These are phyloP conservation scores for Bombus ignitus DNA, from an alignment of 1,140 invertebrate species.

Conservation along the genomic window DNA sequence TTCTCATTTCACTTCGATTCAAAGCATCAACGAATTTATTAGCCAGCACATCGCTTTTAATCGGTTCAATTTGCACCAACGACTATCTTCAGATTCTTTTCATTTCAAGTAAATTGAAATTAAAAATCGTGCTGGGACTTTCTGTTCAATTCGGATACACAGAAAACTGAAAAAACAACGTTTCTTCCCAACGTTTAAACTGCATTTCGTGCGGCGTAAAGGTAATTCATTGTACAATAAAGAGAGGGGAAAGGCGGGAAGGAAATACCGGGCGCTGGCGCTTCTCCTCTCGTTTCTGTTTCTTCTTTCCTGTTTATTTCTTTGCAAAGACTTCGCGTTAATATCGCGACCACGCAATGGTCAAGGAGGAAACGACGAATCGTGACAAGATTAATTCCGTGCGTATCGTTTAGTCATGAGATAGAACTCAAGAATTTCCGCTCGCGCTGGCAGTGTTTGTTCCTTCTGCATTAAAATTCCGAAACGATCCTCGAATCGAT, in stretches of 20 bases:
- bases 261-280: neutral
- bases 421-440: constrained; percentile 36
- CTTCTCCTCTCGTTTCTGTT: constrained; percentile 4
- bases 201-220: constrained; percentile 29
- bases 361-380: constrained; percentile 32
- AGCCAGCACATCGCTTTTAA: too few relatives aligned
- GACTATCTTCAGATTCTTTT: neutral
- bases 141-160: too few relatives aligned
- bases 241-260: neutral
- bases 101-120: neutral
- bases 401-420: constrained; percentile 38
- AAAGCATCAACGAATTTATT: neutral
- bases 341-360: neutral
- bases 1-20: neutral
- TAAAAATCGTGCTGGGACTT: too few relatives aligned
- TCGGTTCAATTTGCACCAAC: constrained; percentile 13
- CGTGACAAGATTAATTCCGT: neutral
- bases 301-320: neutral
- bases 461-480: constrained; percentile 1
- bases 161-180: neutral
- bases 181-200: neutral
- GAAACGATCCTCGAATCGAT: constrained; percentile 9
- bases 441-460: constrained; percentile 61
- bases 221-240: constrained; percentile 1
- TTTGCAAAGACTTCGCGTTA: neutral